Evolutionary conservation across 1,140 invertebrate genomes (phyloP).

Genomic region (Myzus persicae): DNA sequence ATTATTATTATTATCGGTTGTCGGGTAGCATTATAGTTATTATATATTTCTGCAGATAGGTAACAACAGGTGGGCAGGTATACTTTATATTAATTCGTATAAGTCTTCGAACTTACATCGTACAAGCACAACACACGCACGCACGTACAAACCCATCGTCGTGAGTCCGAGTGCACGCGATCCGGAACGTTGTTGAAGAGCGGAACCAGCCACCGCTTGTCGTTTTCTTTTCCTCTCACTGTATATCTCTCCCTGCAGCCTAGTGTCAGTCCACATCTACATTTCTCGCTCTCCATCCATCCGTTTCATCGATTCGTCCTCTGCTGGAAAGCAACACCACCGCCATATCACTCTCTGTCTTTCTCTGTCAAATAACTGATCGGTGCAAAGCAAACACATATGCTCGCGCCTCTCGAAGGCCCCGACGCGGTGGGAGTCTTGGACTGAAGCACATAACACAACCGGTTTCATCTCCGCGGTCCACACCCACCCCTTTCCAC

Average conservation of each 20-base stretch:
- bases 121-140: too few species aligned
- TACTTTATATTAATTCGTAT: background rate
- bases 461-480: background rate
- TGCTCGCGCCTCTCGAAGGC: background rate
- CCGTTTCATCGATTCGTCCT: background rate
- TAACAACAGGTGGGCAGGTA: too few species aligned
- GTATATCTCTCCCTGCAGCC: background rate
- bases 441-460: background rate
- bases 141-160: background rate
- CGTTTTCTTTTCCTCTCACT: conserved; percentile 24
- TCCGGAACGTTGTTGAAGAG: background rate
- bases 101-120: background rate
- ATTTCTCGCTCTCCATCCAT: background rate
- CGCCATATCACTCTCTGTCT: background rate
- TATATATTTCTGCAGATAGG: background rate
- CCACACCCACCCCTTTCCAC: background rate
- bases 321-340: background rate
- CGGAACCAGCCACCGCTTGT: background rate
- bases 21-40: background rate
- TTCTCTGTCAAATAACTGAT: background rate
- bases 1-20: background rate
- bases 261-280: background rate
- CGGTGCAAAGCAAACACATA: background rate
- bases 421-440: background rate
- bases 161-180: background rate